Evolutionary conservation across 23 tunicate genomes (phyloP), one percentile per base, ranked within the genome.

Genomic region (Clavelina lepadiformis): DNA sequence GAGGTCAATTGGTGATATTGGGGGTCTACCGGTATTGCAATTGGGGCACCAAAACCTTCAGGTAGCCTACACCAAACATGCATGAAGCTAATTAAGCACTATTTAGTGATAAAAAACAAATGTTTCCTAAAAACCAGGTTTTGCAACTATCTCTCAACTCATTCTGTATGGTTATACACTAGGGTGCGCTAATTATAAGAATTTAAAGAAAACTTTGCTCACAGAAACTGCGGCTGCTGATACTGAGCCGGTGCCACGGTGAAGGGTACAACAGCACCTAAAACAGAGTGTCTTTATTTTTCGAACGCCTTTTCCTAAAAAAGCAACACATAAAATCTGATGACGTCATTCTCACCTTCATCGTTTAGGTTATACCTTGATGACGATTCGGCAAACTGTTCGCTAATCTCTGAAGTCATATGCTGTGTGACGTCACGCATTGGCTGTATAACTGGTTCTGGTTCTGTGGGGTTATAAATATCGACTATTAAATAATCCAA

Each of bases 371-470:
- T 13, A 46, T 56, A 72, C 53, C 63, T 57, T 38, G 77, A 31
- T 74, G 69, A 74, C 60, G 80, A 61, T 2, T 54, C 64, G 35
- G 8, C 65, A 63, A 66, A 66, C 57, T 66, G 72, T 13, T 46
- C 72, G 26, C 72, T 46, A 51, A 77, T 65, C 28, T 77, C 80
- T 66, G 95, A 86, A 69, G 80, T 86, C 95, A 86, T 86, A 44
- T 76, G 77, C 60, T 22, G 51, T 22, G 85, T 71, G 74, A 86
- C 95, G 67, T 82, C 82, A 78, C 65, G 80, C 95, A 86, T 78
- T 58, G 66, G 85, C 51, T 86, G 85, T 7, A 86, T 86, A 41
- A 75, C 77, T 26, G 72, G 71, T 29, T 59, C 35, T 59, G 59
- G 23, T 59, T 59, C 65, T 59, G 35, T n/a, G n/a, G n/a, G n/a